Conservation (phyloP, 2,888 invertebrate species). For the Tenthredo amoena region DNA sequence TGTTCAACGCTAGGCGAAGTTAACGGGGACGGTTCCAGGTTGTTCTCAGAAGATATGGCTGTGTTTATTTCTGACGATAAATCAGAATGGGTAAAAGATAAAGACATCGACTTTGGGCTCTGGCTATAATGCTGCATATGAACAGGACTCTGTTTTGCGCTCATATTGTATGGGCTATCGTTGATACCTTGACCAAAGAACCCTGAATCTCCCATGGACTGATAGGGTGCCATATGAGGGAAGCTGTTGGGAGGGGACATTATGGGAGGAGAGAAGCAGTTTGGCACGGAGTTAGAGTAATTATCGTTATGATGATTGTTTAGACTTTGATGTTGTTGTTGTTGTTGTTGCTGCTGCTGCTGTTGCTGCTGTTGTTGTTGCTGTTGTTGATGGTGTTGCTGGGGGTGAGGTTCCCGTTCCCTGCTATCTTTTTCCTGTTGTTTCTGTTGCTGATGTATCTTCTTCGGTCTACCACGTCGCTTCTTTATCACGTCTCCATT, state of each 20-base stretch:
- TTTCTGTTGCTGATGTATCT: constrained; percentile 82
- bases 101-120: constrained; percentile 77
- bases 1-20: constrained; percentile 85
- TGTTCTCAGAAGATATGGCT: constrained; percentile 86
- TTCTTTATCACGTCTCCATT: constrained; percentile 88
- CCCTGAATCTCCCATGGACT: constrained; percentile 70
- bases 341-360: constrained; percentile 57
- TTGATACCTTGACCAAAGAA: constrained; percentile 73
- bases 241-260: constrained; percentile 76
- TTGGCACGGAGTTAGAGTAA: constrained; percentile 68
- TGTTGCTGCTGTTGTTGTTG: constrained; percentile 60
- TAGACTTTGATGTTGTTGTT: constrained; percentile 54
- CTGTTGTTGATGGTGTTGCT: constrained; percentile 68
- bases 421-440: constrained; percentile 72
- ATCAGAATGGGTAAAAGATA: constrained; percentile 85
- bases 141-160: constrained; percentile 76
- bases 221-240: constrained; percentile 76
- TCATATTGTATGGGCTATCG: constrained; percentile 74
- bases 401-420: constrained; percentile 69
- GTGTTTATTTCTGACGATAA: constrained; percentile 89
- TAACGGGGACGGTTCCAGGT: constrained; percentile 83
- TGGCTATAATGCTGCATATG: constrained; percentile 77
- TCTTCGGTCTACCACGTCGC: constrained; percentile 93
- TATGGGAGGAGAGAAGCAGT: constrained; percentile 74
- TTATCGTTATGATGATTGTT: constrained; percentile 71